Base-by-base conservation (phyloP, 2,113 vertebrate species). In the Tetraodon nigroviridis region DNA sequence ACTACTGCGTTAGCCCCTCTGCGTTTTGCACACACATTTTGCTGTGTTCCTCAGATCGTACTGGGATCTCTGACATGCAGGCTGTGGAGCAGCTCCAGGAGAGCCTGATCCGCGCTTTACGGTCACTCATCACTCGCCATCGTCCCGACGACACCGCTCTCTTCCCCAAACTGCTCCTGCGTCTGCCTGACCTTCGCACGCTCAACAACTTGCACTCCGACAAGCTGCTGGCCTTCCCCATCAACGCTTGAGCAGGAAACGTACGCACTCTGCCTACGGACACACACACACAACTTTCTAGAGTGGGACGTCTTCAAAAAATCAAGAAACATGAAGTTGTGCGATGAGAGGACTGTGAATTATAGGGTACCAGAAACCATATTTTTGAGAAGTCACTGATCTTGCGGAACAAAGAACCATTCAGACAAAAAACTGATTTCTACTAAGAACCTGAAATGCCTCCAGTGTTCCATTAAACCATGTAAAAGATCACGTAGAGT, bases 131-230 rank as follows among this genome's bases (percentile, higher is more conserved):
- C 67, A 82, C 77, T 16, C 84, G 84, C 13, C 88, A 84, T 8
- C 89, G 75, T 42, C 89, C 89, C 2, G 88, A 89, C 7, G 83
- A 91, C 63, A 71, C 65, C 14, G 13, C 85, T 19, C 84, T 92
- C 46, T 90, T 92, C 58, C 69, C 90, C 45, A 92, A 90, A 74
- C 82, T 92, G 40, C 88, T 92, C 4, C 83, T 92, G 62, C 84
- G 86, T 3, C 78, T 92, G 58, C 89, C 91, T 2, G 91, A 92
- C 81, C 87, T 92, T 60, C 87, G 89, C 67, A 90, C 91, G 54
- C 89, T 92, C 64, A 92, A 91, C 78, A 90, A 85, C 51, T 63
- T 91, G 70, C 91, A 92, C 86, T 91, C 90, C 0, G 90, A 92
- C 76, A 92, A 91, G 74, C 88, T 92, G 58, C 75, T 92, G 70